Evolutionary conservation across 2,113 vertebrate species (phyloP), one percentile per base, ranked within the genome.

Genomic region (Chloroceryle aenea): DNA sequence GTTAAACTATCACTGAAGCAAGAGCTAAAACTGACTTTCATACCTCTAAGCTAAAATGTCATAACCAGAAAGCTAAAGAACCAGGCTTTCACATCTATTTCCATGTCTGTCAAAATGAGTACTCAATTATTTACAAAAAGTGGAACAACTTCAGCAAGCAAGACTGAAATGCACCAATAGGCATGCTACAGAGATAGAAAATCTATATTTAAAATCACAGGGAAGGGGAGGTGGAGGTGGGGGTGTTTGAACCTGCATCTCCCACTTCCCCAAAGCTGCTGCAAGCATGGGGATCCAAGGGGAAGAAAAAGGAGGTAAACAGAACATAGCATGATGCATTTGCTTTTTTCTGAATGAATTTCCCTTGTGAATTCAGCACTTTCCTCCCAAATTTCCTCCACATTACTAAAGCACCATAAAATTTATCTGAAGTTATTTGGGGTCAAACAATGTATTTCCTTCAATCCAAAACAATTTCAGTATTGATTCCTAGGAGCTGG

Each of bases 51-150:
- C 47, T 84, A 86, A 93, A 93, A 90, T 86, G 52, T 84, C 91
- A 90, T 87, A 95, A 93, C 42, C 50, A 5, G 1, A 38, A 74
- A 84, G 38, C 72, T 95, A 89, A 93, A 87, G 64, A 86, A 95
- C 76, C 13, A 88, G 55, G 32, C 55, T 92, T 89, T 81, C 86
- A 86, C 64, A 86, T 95, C 80, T 81, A 86, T 88, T 92, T 93
- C 42, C 86, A 80, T 86, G 85, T 92, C 85, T 93, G 89, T 92
- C 94, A 90, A 93, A 90, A 93, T 95, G 86, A 94, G 90, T 96
- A 93, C 83, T 95, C 86, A 95, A 90, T 93, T 95, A 97, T 97
- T 96, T 95, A 96, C 94, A 95, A 74, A 90, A 95, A 90, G 47
- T 86, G 42, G 72, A 95, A 56, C 59, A 88, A 55, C 64, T 92